Percentiles rank a stretch among this genome's conserved stretches.
Evolutionary conservation across 2,113 vertebrate genomes (phyloP).

Genomic region (Aphelocoma coerulescens): DNA sequence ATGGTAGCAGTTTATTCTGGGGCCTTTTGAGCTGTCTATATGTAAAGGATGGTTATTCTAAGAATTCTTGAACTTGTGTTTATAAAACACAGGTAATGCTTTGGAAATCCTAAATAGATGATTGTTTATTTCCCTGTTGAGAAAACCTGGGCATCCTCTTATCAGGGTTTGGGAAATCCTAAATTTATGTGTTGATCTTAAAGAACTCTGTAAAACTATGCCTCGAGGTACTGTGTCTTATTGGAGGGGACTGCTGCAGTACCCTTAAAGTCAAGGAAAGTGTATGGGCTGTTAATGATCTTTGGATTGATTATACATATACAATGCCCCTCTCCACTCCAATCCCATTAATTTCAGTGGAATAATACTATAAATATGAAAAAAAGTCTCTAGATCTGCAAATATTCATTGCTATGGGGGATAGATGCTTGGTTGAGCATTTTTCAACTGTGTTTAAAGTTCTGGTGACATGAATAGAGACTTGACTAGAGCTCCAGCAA

Average conservation of each 20-base stretch:
- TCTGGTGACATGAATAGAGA: background rate
- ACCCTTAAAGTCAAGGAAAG: background rate
- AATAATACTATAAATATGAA: background rate
- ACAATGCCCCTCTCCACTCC: background rate
- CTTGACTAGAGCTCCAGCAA: background rate
- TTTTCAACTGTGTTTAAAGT: background rate
- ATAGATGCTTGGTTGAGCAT: background rate
- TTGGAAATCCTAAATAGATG: background rate
- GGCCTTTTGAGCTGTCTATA: background rate
- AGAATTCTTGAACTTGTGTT: background rate
- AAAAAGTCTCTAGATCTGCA: background rate
- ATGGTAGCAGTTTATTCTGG: background rate
- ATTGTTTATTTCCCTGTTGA: background rate
- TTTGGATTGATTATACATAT: background rate
- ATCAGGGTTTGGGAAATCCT: background rate
- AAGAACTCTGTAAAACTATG: background rate
- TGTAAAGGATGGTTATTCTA: background rate
- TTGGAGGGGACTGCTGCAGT: background rate
- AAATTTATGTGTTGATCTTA: background rate
- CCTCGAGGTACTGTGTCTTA: background rate
- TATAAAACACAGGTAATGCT: background rate
- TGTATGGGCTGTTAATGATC: background rate
- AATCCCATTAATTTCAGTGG: background rate
- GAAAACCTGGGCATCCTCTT: background rate
- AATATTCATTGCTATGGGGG: background rate